Percentiles rank a stretch among this genome's conserved stretches.
These are phyloP conservation scores for Pterobdella sp. DNA, from an alignment of 2,888 invertebrate species.

Conservation along the genomic window DNA sequence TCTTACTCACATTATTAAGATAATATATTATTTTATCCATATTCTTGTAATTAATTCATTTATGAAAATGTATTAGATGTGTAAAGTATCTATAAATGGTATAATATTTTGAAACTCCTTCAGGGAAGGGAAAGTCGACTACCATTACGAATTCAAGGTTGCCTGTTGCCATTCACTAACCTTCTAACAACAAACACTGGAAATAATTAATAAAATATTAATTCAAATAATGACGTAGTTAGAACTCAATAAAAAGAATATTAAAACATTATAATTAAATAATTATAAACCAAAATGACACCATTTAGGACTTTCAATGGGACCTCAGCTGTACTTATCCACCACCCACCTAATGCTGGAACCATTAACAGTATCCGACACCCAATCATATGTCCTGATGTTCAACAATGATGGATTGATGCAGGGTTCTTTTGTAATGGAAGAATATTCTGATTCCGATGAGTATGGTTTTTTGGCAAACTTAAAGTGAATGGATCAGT, in stretches of 20 bases:
- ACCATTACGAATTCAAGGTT: background rate
- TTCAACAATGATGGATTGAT: too few relatives aligned
- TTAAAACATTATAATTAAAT: background rate
- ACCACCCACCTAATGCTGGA: too few relatives aligned
- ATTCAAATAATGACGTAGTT: background rate
- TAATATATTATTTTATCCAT: background rate
- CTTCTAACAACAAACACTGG: background rate
- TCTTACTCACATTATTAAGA: too few relatives aligned
- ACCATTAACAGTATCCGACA: too few relatives aligned
- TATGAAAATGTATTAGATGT: background rate
- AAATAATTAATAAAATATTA: background rate
- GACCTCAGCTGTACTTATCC: too few relatives aligned
- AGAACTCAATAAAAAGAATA: background rate
- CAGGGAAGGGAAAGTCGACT: slow-evolving; percentile 6
- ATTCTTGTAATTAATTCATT: background rate
- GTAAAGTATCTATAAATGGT: background rate
- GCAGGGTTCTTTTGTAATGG: too few relatives aligned
- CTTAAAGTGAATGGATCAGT: too few relatives aligned
- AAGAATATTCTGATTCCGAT: too few relatives aligned
- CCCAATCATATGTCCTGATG: too few relatives aligned
- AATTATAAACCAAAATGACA: background rate
- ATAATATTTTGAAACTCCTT: background rate
- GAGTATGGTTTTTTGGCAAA: too few relatives aligned
- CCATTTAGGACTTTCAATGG: background rate
- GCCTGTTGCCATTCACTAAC: too few relatives aligned